phyloP scores from a whole-genome alignment of 23 tunicate genomes.

The Aplidium turbinatum region DNA sequence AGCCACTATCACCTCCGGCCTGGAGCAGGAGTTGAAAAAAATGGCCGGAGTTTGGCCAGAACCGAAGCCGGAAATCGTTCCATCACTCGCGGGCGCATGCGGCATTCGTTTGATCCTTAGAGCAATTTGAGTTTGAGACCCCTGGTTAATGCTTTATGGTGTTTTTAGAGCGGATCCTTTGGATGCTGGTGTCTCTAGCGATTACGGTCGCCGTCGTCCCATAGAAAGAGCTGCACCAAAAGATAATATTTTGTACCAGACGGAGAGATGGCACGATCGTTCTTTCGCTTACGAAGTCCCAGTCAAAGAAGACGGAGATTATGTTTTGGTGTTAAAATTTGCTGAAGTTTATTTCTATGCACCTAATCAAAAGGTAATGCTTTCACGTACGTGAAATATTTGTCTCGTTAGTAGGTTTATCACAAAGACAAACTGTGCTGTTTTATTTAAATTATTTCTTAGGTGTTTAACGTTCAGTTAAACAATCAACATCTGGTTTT shows the following conservation, averaged over 20 bases:
- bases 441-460: not conserved
- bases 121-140: too few relatives aligned
- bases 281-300: slow-evolving; percentile 71
- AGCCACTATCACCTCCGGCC: too few relatives aligned
- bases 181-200: slow-evolving; percentile 66
- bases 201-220: slow-evolving; percentile 66
- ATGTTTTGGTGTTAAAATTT: slow-evolving; percentile 83
- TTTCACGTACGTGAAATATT: not conserved
- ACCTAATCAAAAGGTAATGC: slow-evolving; percentile 60
- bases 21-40: too few relatives aligned
- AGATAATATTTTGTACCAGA: slow-evolving; percentile 79
- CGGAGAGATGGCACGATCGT: slow-evolving; percentile 87
- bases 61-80: too few relatives aligned
- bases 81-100: too few relatives aligned
- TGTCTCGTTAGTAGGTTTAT: too few relatives aligned
- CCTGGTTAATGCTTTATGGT: too few relatives aligned
- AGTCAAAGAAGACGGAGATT: slow-evolving; percentile 83
- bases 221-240: slow-evolving; percentile 40
- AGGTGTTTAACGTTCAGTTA: slow-evolving; percentile 77
- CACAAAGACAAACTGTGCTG: too few relatives aligned
- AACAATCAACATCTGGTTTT: slow-evolving; percentile 77
- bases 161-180: slow-evolving; percentile 72
- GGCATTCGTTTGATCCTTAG: too few relatives aligned
- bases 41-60: too few relatives aligned
- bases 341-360: slow-evolving; percentile 90